Evolutionary conservation across 2,888 invertebrate genomes (phyloP).

Genomic region (Sinohyriopsis cumingii): DNA sequence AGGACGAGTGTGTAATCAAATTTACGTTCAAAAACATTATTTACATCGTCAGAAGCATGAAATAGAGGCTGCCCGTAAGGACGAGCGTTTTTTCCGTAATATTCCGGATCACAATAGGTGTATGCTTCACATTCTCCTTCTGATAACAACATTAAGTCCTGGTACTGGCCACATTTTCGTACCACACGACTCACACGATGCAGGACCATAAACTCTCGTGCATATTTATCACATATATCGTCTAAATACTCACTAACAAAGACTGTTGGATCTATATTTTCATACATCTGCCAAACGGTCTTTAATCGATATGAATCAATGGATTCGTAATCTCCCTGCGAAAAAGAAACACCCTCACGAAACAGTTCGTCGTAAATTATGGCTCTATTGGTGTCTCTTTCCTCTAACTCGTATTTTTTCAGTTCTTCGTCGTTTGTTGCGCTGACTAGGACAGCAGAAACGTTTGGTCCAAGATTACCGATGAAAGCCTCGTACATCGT

Average conservation of each 20-base stretch:
- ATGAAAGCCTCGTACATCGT: slow-evolving; percentile 64
- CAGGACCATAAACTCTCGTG: too few relatives aligned
- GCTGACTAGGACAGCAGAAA: slow-evolving; percentile 59
- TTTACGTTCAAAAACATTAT: slow-evolving; percentile 6
- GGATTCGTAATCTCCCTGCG: slow-evolving; percentile 43
- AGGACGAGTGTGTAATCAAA: slow-evolving; percentile 36
- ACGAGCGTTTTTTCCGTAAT: slow-evolving; percentile 50
- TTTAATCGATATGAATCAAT: slow-evolving; percentile 49
- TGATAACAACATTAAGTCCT: slow-evolving; percentile 62
- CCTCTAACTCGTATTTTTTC: slow-evolving; percentile 51
- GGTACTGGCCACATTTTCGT: slow-evolving; percentile 64
- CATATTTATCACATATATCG: slow-evolving; percentile 55
- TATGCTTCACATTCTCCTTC: slow-evolving; percentile 58
- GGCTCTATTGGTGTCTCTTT: slow-evolving; percentile 54
- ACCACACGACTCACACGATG: slow-evolving; percentile 60
- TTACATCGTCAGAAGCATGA: slow-evolving; percentile 5
- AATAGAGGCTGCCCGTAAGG: slow-evolving; percentile 6
- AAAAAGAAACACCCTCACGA: slow-evolving; percentile 54
- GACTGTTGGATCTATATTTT: slow-evolving; percentile 44
- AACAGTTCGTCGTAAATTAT: slow-evolving; percentile 55
- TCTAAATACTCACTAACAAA: slow-evolving; percentile 58
- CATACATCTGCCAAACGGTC: slow-evolving; percentile 55
- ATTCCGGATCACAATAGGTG: slow-evolving; percentile 53
- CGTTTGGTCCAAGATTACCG: slow-evolving; percentile 55
- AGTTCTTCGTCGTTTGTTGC: slow-evolving; percentile 55